Evolutionary conservation across 2,113 vertebrate genomes (phyloP).

Genomic region (Tychaedon coryphoeus): DNA sequence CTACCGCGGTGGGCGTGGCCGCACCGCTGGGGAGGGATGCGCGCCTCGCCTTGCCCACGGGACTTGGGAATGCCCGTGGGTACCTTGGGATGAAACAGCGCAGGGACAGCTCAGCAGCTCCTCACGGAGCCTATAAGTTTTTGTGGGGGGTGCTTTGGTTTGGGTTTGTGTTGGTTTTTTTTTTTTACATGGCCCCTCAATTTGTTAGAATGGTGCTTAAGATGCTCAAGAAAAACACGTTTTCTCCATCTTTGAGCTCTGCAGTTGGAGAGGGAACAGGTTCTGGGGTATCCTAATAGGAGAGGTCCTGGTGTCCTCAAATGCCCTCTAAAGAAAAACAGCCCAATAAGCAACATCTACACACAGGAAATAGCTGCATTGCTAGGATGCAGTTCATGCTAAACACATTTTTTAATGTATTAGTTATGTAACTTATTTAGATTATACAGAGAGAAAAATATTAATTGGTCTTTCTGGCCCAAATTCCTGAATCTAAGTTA

Average conservation of each 20-base stretch:
- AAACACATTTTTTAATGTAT: not conserved
- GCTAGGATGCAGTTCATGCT: not conserved
- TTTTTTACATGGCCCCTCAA: not conserved
- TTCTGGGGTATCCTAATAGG: not conserved
- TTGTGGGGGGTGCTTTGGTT: too few relatives aligned
- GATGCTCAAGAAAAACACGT: not conserved
- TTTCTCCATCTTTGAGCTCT: not conserved
- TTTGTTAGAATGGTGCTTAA: not conserved
- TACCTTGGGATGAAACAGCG: accelerated
- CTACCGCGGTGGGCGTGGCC: not conserved
- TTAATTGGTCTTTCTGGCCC: not conserved
- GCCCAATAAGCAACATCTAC: not conserved
- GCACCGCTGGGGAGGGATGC: accelerated
- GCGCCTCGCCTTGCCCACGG: not conserved
- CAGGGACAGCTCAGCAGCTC: not conserved
- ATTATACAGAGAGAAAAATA: not conserved
- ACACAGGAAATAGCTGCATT: not conserved
- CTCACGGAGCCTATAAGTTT: not conserved
- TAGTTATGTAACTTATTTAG: not conserved
- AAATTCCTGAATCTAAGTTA: not conserved
- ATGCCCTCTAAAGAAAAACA: not conserved
- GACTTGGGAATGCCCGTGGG: not conserved
- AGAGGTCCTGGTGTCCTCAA: not conserved
- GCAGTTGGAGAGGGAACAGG: not conserved
- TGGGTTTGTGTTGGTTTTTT: not conserved